A percentile compares a stretch with the other conserved stretches of the same genome.
phyloP scores from a whole-genome alignment of 2,797 vertebrate genomes.

The Sebastes dallii region DNA sequence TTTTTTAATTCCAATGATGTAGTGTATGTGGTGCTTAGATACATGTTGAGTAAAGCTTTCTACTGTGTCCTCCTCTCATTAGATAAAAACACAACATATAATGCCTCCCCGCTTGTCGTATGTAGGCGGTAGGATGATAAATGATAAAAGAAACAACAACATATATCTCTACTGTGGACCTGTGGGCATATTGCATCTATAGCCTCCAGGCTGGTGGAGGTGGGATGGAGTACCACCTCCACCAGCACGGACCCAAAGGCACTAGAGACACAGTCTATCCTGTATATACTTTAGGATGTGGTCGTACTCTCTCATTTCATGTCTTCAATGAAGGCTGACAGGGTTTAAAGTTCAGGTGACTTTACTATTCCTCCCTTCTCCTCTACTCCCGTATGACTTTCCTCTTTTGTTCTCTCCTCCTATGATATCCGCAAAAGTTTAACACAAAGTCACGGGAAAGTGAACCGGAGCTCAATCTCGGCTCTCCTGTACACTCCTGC shows the following conservation, averaged over 20 bases:
- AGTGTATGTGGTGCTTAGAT: neutral
- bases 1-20: neutral
- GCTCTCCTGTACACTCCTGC: neutral
- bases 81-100: conserved; percentile 15
- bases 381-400: conserved; percentile 16
- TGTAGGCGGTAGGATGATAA: conserved; percentile 20
- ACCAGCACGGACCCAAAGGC: conserved; percentile 6
- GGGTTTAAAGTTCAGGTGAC: conserved; percentile 22
- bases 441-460: conserved; percentile 57
- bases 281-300: neutral
- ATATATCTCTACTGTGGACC: neutral
- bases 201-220: conserved; percentile 14
- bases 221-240: conserved; percentile 4
- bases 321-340: neutral
- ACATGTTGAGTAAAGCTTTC: conserved; percentile 10
- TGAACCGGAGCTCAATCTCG: conserved; percentile 24
- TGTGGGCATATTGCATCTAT: conserved; percentile 12
- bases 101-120: conserved; percentile 14
- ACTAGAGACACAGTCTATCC: neutral
- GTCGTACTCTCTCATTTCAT: neutral
- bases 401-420: conserved; percentile 12
- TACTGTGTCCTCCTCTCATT: conserved; percentile 28
- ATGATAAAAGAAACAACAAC: neutral
- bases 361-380: conserved; percentile 1
- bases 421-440: conserved; percentile 45